These are phyloP conservation scores for Oreochromis tanganicae DNA, from an alignment of 2,113 vertebrate genomes.

Conservation along the genomic window DNA sequence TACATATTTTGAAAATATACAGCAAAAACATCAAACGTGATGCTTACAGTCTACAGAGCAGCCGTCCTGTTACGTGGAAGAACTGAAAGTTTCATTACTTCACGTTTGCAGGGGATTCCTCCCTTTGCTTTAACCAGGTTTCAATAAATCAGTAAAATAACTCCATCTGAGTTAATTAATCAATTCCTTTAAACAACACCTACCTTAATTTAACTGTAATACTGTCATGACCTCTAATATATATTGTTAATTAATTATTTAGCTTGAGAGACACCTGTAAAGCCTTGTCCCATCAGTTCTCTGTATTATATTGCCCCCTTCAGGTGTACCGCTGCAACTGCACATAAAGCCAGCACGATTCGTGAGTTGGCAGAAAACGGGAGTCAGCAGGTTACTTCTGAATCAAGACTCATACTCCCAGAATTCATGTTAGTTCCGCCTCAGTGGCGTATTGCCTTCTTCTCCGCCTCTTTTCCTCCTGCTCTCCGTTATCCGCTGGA, in stretches of 20 bases:
- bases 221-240: neutral
- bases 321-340: neutral
- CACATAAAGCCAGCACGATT: neutral
- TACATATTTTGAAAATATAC: neutral
- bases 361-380: conserved; percentile 38
- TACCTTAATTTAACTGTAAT: neutral
- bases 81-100: neutral
- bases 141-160: neutral
- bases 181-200: neutral
- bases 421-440: conserved; percentile 24
- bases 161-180: neutral
- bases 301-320: conserved; percentile 9
- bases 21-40: neutral
- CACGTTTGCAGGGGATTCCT: neutral
- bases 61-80: neutral
- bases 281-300: neutral
- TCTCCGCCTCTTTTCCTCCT: neutral
- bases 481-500: neutral
- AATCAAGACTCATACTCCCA: conserved; percentile 62
- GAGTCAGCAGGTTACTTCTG: neutral
- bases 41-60: neutral
- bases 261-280: neutral
- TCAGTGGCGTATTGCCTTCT: neutral
- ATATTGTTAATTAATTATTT: neutral
- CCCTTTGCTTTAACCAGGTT: neutral